Evolutionary conservation across 1,140 invertebrate species (phyloP), one percentile per base, ranked within the genome.

Genomic region (Camponotus floridanus): DNA sequence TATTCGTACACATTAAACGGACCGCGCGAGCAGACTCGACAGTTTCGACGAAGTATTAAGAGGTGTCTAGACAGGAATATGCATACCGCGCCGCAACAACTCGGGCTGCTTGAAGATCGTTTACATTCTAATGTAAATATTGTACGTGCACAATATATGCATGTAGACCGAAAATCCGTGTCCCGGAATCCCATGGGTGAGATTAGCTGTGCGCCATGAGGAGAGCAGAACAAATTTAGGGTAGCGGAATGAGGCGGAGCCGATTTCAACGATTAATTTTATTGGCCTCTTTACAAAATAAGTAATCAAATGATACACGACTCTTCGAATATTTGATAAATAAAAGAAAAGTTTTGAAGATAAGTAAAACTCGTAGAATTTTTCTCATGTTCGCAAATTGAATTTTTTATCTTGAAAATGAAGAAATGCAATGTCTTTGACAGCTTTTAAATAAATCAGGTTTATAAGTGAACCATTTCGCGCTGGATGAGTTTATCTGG

Each of bases 101-200:
- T 71, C 65, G 9, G 18, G 48, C 48, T 85, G 31, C 59, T 88
- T 65, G 51, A 88, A 80, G 76, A 89, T 86, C 68, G 67, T 79
- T 88, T 80, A 51, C 48, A 71, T 78, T 76, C 55, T 51, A 55
- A 55, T 39, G 83, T 70, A 89, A 89, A 89, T 88, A 88, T 88
- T 74, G 61, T 70, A 61, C 13, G 31, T 39, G 71, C 57, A 42
- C 87, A 81, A 88, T 89, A 80, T 81, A 80, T 65, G 87, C 62
- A 51, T n/a, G 64, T 73, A 26, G 48, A 57, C 76, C 61, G 83
- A 76, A 88, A 86, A 89, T 89, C 87, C 87, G 87, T 86, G 87
- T 57, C 61, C 51, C 15, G 31, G 31, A 89, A 88, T 88, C 87
- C 57, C 68, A 39, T 51, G 70, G 36, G 87, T 51, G 70, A 85